Base-by-base conservation (phyloP, 53 echinoderm and acorn worm genomes). In the Actinopyga echinites region DNA sequence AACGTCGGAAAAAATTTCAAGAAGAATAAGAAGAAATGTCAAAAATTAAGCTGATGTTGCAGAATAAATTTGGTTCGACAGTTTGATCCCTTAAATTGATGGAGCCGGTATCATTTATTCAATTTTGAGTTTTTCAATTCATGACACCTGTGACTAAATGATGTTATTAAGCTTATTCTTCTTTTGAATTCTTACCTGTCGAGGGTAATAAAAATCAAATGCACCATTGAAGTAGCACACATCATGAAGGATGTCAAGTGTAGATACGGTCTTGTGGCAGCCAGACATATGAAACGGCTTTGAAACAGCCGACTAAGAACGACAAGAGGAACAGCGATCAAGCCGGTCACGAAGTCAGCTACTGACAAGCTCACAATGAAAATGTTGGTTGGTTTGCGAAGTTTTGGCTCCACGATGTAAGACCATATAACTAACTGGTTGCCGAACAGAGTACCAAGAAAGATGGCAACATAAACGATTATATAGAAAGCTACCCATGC, bases 391-490 rank as follows among this genome's bases (percentile, higher is more conserved):
- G 81, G 58, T n/a, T 35, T 37, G 2, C 59, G 62, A 36, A 80
- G 62, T 36, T 62, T 80, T n/a, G 81, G 81, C 17, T 80, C 81
- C 60, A 80, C 36, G 9, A 44, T 30, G 35, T 80, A 80, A 2
- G 81, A 80, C 43, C 63, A 40, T 34, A 80, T 80, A 1, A 80
- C 81, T 37, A 80, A 61, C 40, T 24, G 60, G 62, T 80, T 80
- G 8, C 81, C 81, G 28, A 59, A 7, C 4, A 80, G 11, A 30
- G 37, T 44, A 23, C 62, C 43, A 24, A 80, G 4, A 26, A 61
- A 42, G 12, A 80, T 80, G 15, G 24, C 22, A 62, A n/a, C 20
- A 61, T 80, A 80, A 80, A 62, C 0, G 7, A 62, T 42, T 32
- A 35, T 31, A 34, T 80, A 80, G 38, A 80, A 61, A 30, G 9